A percentile compares a stretch with the other conserved stretches of the same genome.
Evolutionary conservation across 2,113 vertebrate genomes (phyloP).

Genomic region (Amblyornis subalaris): DNA sequence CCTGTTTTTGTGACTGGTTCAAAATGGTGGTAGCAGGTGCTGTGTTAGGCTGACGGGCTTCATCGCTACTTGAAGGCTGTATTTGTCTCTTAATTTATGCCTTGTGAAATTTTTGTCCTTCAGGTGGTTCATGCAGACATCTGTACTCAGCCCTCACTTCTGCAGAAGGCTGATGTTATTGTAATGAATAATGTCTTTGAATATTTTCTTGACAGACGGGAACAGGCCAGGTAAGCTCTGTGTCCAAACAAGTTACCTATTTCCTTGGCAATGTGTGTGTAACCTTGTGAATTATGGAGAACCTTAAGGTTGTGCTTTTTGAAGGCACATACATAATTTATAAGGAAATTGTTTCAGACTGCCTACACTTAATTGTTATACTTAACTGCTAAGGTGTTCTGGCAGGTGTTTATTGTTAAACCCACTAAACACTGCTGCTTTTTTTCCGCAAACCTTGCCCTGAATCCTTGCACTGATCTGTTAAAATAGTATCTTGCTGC

Average conservation of each 20-base stretch:
- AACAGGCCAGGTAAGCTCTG: conserved; percentile 82
- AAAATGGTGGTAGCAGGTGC: background rate
- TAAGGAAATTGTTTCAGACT: conserved; percentile 35
- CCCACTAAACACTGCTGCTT: background rate
- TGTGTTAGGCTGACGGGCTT: background rate
- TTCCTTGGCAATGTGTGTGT: conserved; percentile 11
- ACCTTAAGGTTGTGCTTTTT: conserved; percentile 51
- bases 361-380: background rate
- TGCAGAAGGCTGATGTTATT: conserved; percentile 85
- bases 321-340: conserved; percentile 8
- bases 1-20: background rate
- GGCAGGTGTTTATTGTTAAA: background rate
- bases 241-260: conserved; percentile 45
- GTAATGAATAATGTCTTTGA: conserved; percentile 97
- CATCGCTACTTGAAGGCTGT: background rate
- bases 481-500: background rate
- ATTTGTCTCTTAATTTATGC: conserved; percentile 9
- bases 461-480: background rate
- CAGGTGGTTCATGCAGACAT: conserved; percentile 88
- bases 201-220: conserved; percentile 86
- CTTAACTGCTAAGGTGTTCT: background rate
- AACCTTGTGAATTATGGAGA: background rate
- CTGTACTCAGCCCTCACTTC: conserved; percentile 78
- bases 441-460: background rate
- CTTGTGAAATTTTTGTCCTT: conserved; percentile 37